Percentiles rank a stretch among this genome's conserved stretches.
Conservation (phyloP, 2,888 invertebrate species). For the Rhamnusium bicolor region DNA sequence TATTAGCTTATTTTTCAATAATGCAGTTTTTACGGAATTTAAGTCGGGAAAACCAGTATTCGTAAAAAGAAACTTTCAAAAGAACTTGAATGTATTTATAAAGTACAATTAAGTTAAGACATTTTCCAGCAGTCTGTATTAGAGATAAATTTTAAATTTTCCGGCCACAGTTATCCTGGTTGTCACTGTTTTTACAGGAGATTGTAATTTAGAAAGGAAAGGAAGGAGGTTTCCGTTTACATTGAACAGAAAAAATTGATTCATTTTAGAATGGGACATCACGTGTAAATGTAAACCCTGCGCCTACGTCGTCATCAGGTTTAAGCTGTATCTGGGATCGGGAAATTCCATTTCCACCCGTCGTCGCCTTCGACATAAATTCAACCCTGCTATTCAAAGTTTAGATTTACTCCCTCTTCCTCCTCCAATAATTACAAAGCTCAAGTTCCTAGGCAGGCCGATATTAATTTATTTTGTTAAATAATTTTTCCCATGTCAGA, state of each 20-base stretch:
- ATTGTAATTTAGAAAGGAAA: background rate
- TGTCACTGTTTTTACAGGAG: background rate
- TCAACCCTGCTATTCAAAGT: background rate
- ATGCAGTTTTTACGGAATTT: too few species aligned
- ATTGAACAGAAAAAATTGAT: background rate
- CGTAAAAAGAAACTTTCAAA: too few species aligned
- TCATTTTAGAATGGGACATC: background rate
- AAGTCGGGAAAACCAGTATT: too few species aligned
- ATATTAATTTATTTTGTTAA: background rate
- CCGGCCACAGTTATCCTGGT: too few species aligned
- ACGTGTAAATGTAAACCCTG: background rate
- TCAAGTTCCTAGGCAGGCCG: background rate
- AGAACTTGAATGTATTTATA: too few species aligned
- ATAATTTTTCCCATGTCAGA: background rate
- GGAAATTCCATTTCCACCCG: constrained; percentile 4
- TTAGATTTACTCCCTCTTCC: background rate
- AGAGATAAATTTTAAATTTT: too few species aligned
- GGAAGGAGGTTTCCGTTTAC: background rate
- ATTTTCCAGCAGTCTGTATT: too few species aligned
- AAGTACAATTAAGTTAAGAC: too few species aligned
- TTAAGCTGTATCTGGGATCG: background rate
- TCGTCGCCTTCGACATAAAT: background rate
- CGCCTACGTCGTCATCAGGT: background rate
- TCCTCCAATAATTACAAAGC: background rate
- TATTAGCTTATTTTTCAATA: too few species aligned